A percentile compares a stretch with the other conserved stretches of the same genome.
phyloP scores from a whole-genome alignment of 2,113 vertebrate genomes.

The Tetrax tetrax region DNA sequence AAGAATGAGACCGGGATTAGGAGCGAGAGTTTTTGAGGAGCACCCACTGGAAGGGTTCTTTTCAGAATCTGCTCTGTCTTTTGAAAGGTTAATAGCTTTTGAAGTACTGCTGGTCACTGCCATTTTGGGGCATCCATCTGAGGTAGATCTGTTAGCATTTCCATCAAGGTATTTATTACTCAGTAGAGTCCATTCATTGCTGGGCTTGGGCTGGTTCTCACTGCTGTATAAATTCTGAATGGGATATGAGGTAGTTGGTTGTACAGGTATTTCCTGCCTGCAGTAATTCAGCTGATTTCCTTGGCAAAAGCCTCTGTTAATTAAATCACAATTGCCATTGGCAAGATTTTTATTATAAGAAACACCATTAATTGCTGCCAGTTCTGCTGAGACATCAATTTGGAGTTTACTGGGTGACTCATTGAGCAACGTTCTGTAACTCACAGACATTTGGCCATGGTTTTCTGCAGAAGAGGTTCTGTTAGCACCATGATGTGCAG shows the following conservation, averaged over 20 bases:
- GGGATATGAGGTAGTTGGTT: constrained; percentile 95
- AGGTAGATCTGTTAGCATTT: constrained; percentile 94
- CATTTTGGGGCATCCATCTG: constrained; percentile 80
- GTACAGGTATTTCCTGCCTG: constrained; percentile 85
- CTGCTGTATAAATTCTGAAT: constrained; percentile 83
- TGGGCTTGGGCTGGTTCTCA: constrained; percentile 85
- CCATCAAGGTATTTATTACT: constrained; percentile 84
- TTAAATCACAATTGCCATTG: constrained; percentile 85
- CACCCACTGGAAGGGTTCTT: constrained; percentile 71
- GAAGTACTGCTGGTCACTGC: constrained; percentile 73
- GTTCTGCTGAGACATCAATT: constrained; percentile 71
- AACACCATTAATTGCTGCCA: constrained; percentile 76
- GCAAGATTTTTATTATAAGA: constrained; percentile 81
- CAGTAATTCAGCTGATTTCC: constrained; percentile 80
- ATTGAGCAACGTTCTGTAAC: constrained; percentile 71
- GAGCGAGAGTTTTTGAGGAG: constrained; percentile 91
- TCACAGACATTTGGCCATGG: constrained; percentile 81
- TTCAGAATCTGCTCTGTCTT: constrained; percentile 62
- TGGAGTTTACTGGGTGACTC: constrained; percentile 75
- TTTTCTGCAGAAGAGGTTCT: constrained; percentile 73
- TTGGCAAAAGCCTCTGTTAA: constrained; percentile 85
- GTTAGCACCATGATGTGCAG: constrained; percentile 80
- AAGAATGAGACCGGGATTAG: constrained; percentile 97
- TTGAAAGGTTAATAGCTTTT: constrained; percentile 70
- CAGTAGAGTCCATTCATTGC: constrained; percentile 87